Evolutionary conservation across 1,140 invertebrate genomes (phyloP).

Genomic region (Drosophila ananassae): DNA sequence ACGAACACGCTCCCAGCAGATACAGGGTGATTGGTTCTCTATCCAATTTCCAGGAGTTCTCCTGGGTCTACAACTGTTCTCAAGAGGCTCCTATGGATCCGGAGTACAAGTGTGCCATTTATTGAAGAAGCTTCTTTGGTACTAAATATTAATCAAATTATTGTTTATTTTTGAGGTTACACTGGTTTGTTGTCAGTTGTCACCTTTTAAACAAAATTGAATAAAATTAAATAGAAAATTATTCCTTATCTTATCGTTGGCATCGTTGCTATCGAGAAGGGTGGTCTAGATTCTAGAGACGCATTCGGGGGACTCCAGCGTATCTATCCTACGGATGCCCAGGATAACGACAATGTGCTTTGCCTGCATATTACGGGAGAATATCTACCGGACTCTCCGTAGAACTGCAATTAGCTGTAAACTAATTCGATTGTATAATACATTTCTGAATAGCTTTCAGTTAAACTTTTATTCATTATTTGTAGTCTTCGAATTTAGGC

Average conservation of each 20-base stretch:
- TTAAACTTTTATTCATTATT: neutral
- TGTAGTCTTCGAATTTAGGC: neutral
- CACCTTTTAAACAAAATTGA: too few relatives aligned
- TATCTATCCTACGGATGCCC: conserved; percentile 84
- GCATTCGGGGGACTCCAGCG: neutral
- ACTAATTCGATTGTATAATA: too few relatives aligned
- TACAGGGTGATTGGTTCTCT: conserved; percentile 94
- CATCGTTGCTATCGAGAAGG: conserved; percentile 76
- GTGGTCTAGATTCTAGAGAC: too few relatives aligned
- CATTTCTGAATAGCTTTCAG: too few relatives aligned
- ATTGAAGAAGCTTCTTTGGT: conserved; percentile 23
- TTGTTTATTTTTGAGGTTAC: too few relatives aligned
- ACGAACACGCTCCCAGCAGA: conserved; percentile 91
- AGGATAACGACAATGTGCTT: conserved; percentile 90
- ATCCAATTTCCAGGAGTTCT: conserved; percentile 95
- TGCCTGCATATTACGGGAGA: conserved; percentile 86
- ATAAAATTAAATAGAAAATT: too few relatives aligned
- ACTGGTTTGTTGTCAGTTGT: too few relatives aligned
- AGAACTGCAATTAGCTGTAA: conserved; percentile 55
- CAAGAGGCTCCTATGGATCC: conserved; percentile 68
- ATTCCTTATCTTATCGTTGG: conserved; percentile 80
- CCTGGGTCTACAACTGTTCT: conserved; percentile 83
- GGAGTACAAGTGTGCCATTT: conserved; percentile 70
- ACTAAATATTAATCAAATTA: neutral
- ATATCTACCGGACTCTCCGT: conserved; percentile 16